Conservation (phyloP, 2,888 invertebrate species). For the Julus scanicus region DNA sequence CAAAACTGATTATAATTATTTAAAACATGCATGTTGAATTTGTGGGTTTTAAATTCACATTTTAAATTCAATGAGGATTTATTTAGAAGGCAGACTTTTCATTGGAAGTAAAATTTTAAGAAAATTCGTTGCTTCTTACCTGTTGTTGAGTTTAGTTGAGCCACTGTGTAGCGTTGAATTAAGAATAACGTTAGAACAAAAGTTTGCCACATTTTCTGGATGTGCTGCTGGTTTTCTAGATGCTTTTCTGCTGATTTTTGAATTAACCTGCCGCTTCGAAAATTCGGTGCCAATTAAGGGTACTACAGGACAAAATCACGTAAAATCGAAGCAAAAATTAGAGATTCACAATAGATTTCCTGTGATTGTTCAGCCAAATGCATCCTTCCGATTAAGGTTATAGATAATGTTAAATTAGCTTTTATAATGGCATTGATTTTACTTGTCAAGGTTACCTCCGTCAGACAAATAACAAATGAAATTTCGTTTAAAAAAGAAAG, state of each 20-base stretch:
- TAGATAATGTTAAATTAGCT: neutral
- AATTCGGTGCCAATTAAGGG: slow-evolving; percentile 29
- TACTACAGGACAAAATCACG: slow-evolving; percentile 10
- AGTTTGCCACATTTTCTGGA: neutral
- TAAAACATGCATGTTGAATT: no score
- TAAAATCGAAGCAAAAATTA: slow-evolving; percentile 4
- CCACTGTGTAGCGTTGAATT: neutral
- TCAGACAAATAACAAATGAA: neutral
- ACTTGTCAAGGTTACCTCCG: neutral
- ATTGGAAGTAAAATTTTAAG: neutral
- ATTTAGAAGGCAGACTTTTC: neutral
- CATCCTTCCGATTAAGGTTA: slow-evolving; percentile 37
- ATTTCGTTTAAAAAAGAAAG: neutral
- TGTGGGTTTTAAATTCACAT: no score
- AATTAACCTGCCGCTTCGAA: neutral
- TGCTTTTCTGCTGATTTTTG: neutral
- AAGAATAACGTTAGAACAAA: neutral
- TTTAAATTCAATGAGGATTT: neutral
- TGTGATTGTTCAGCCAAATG: slow-evolving; percentile 4
- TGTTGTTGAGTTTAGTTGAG: neutral
- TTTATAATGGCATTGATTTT: neutral
- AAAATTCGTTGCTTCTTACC: neutral
- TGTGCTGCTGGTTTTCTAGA: neutral
- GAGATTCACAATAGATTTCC: neutral
- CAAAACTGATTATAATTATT: no score